phyloP scores from a whole-genome alignment of 1,140 invertebrate genomes.

The Papilio dardanus region DNA sequence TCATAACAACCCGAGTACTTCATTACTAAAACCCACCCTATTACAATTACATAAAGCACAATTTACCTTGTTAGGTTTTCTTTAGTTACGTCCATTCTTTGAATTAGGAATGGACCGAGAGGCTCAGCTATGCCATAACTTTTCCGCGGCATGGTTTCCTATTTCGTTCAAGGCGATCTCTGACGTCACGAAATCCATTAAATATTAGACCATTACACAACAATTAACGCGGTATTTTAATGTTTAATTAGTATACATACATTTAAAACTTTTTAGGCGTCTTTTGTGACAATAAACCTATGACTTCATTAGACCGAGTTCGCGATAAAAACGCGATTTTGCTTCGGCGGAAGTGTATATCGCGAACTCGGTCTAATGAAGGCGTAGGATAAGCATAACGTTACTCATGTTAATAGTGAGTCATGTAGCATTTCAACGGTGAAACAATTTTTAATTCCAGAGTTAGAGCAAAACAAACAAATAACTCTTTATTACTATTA shows the following conservation, averaged over 20 bases:
- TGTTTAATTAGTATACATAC: neutral
- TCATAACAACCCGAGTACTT: neutral
- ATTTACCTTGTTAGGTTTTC: neutral
- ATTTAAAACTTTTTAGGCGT: neutral
- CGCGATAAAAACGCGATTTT: too few species aligned
- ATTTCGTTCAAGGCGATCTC: conserved; percentile 43
- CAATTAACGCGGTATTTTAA: conserved; percentile 35
- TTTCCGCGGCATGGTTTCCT: conserved; percentile 43
- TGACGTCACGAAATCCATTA: conserved; percentile 43
- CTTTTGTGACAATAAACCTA: neutral
- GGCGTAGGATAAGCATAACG: too few species aligned
- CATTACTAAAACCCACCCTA: neutral
- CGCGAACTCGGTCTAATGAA: too few species aligned
- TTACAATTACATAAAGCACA: neutral
- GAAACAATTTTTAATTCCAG: neutral
- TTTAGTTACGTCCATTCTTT: neutral
- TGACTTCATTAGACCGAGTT: too few species aligned
- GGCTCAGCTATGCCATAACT: conserved; percentile 31
- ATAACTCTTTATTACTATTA: too few species aligned
- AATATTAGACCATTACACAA: conserved; percentile 39
- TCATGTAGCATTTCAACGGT: too few species aligned
- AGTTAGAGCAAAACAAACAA: too few species aligned
- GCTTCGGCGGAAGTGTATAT: too few species aligned
- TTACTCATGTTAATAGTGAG: too few species aligned
- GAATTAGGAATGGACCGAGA: neutral